phyloP scores from a whole-genome alignment of 2,888 invertebrate genomes.

The Abrostola triplasia region DNA sequence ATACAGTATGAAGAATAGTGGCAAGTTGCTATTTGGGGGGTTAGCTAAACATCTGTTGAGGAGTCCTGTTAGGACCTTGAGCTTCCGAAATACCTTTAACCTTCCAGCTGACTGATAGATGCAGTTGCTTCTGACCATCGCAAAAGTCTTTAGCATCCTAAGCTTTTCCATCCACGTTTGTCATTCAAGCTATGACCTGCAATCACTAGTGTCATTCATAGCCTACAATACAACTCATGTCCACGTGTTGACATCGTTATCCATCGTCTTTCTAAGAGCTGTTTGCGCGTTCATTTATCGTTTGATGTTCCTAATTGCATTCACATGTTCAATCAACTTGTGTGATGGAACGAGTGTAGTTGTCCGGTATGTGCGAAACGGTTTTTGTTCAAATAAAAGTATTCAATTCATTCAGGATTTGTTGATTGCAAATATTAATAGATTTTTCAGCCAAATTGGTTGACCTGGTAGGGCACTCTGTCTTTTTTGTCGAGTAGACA shows the following conservation, averaged over 20 bases:
- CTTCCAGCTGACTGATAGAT: no score
- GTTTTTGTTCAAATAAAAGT: neutral
- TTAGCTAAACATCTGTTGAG: no score
- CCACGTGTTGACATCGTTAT: conserved; percentile 11
- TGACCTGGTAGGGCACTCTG: no score
- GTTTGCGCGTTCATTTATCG: conserved; percentile 20
- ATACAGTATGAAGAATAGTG: no score
- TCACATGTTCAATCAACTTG: conserved; percentile 11
- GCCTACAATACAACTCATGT: conserved; percentile 27
- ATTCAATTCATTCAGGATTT: neutral
- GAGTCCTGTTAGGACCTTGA: no score
- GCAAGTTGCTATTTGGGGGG: no score
- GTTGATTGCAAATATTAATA: no score
- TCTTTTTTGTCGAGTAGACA: no score
- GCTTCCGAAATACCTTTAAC: no score
- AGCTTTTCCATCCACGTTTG: neutral
- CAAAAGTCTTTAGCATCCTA: no score
- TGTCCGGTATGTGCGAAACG: neutral
- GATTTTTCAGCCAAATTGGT: no score
- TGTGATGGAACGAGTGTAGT: neutral
- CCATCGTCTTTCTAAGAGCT: conserved; percentile 22
- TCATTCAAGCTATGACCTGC: conserved; percentile 25
- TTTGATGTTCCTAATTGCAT: conserved; percentile 34
- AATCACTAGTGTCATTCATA: neutral
- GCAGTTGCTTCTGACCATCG: no score